phyloP scores from a whole-genome alignment of 2,113 vertebrate species.

The Globicephala melas region DNA sequence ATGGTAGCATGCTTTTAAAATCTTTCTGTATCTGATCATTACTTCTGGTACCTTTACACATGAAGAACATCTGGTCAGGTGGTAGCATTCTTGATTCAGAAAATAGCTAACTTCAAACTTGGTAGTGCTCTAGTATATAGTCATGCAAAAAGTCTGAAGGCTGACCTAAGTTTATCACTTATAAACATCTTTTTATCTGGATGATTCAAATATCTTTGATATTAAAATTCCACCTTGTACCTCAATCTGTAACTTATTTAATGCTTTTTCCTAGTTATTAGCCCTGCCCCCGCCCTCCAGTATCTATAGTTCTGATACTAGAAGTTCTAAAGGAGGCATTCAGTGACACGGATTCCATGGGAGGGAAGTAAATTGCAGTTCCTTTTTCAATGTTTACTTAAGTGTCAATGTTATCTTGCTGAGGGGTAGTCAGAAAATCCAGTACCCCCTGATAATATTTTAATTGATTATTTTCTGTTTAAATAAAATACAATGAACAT shows the following conservation, averaged over 20 bases:
- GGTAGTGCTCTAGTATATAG: not conserved
- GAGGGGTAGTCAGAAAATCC: slow-evolving; percentile 23
- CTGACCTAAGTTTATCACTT: not conserved
- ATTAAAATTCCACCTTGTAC: not conserved
- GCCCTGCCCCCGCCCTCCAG: fast-evolving
- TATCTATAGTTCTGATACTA: not conserved
- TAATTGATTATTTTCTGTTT: not conserved
- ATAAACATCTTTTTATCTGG: not conserved
- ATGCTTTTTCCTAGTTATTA: not conserved
- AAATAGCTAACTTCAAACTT: not conserved
- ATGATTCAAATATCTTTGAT: not conserved
- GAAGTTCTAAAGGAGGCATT: not conserved
- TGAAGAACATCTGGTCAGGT: not conserved
- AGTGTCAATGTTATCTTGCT: not conserved
- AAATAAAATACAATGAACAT: not conserved
- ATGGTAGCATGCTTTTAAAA: not conserved
- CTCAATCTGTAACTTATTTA: not conserved
- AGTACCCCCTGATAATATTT: slow-evolving; percentile 5
- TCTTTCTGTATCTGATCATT: not conserved
- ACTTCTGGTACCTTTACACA: not conserved
- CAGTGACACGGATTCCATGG: not conserved
- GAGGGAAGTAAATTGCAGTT: slow-evolving; percentile 15
- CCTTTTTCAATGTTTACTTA: not conserved
- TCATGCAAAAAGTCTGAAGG: not conserved
- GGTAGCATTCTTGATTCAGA: not conserved